Conservation (phyloP, 2,888 invertebrate species). For the Phaonia tiefii region DNA sequence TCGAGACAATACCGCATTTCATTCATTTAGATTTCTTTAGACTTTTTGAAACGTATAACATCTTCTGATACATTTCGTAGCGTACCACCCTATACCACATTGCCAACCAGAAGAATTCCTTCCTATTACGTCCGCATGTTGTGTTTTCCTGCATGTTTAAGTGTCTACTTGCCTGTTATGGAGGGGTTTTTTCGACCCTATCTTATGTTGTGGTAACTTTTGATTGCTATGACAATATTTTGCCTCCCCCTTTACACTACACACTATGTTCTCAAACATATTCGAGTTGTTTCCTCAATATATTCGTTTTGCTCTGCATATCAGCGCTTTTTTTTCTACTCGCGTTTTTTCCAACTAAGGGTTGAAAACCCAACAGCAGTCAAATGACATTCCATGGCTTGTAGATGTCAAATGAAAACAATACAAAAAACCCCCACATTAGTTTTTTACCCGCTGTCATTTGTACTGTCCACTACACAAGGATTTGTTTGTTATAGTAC, state of each 20-base stretch:
- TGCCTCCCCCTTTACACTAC: constrained; percentile 32
- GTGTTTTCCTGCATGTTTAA: not conserved
- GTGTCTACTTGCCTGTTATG: constrained; percentile 63
- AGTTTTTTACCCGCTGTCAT: constrained; percentile 1
- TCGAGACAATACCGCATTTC: no score
- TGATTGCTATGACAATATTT: constrained; percentile 77
- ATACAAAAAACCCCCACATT: not conserved
- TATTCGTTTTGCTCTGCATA: not conserved
- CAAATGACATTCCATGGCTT: constrained; percentile 36
- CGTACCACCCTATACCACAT: no score
- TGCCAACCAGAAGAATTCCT: no score
- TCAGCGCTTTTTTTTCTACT: not conserved
- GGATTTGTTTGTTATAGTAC: not conserved
- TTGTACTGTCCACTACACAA: not conserved
- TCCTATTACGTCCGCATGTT: not conserved
- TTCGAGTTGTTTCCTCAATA: not conserved
- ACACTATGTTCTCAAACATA: no score
- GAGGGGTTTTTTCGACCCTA: constrained; percentile 70
- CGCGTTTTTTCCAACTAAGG: constrained; percentile 5
- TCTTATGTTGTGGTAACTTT: constrained; percentile 72
- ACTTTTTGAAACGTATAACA: no score
- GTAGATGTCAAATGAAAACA: constrained; percentile 23
- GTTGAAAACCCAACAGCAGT: constrained; percentile 15
- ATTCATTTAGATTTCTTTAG: no score
- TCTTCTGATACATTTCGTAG: no score